phyloP scores from a whole-genome alignment of 1,140 invertebrate species.

The Drosophila watanabei region DNA sequence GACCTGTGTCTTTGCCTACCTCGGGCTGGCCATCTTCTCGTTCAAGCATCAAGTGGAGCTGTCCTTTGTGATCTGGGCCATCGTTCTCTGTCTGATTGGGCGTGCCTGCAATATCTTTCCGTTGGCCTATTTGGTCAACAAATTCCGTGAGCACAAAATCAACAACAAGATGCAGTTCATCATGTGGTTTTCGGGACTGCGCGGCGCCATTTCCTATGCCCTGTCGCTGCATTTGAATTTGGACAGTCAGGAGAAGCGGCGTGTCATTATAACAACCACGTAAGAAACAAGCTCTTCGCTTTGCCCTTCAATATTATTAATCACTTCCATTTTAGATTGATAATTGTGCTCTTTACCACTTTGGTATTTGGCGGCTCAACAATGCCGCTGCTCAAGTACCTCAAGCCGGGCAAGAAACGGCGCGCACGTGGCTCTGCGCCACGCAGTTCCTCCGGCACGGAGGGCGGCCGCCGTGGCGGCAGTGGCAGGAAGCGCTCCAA shows the following conservation, averaged over 20 bases:
- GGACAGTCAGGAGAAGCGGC: conserved; percentile 94
- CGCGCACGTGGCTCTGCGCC: conserved; percentile 46
- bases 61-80: conserved; percentile 96
- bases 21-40: conserved; percentile 98
- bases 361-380: conserved; percentile 98
- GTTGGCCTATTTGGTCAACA: conserved; percentile 96
- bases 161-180: conserved; percentile 99
- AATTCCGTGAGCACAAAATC: conserved; percentile 98
- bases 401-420: conserved; percentile 88
- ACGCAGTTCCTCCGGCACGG: conserved; percentile 1
- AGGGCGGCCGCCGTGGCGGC: conserved; percentile 79
- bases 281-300: neutral
- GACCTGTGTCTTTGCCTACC: conserved; percentile 99
- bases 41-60: conserved; percentile 94
- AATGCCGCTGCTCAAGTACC: conserved; percentile 97
- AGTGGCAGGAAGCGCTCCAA: conserved; percentile 90
- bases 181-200: conserved; percentile 99
- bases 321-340: conserved; percentile 87
- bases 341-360: conserved; percentile 98
- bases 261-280: conserved; percentile 98
- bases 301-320: neutral
- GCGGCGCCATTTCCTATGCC: conserved; percentile 99
- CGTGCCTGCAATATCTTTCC: conserved; percentile 99
- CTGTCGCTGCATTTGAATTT: conserved; percentile 98
- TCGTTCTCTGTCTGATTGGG: conserved; percentile 96